Evolutionary conservation across 2,888 invertebrate genomes (phyloP).

Genomic region (Lepidonotus clava): DNA sequence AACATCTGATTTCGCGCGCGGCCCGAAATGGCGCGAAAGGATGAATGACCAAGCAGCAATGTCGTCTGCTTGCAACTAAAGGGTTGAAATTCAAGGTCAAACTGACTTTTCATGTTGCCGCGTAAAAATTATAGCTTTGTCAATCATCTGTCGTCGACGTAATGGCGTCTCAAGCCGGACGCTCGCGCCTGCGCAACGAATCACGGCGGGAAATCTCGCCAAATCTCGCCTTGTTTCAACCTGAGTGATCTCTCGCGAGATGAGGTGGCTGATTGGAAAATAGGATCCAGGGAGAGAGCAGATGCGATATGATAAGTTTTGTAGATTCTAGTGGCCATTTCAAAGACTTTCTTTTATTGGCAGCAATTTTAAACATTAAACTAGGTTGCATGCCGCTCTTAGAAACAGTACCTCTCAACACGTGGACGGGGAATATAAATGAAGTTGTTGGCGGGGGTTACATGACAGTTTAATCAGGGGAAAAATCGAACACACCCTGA

Average conservation of each 20-base stretch:
- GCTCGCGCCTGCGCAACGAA: constrained; percentile 18
- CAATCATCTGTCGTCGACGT: constrained; percentile 36
- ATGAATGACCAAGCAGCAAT: neutral
- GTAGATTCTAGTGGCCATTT: too few species aligned
- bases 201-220: constrained; percentile 14
- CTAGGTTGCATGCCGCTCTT: too few species aligned
- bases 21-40: neutral
- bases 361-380: too few species aligned
- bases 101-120: constrained; percentile 33
- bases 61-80: neutral
- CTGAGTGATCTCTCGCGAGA: constrained; percentile 26
- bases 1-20: constrained; percentile 11
- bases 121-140: constrained; percentile 49
- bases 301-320: too few species aligned
- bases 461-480: constrained; percentile 37
- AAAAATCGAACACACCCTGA: constrained; percentile 6
- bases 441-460: neutral
- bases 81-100: constrained; percentile 33
- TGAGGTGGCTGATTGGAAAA: too few species aligned
- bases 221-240: neutral
- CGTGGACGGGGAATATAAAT: neutral
- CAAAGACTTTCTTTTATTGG: too few species aligned
- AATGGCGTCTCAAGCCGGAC: neutral
- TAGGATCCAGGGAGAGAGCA: too few species aligned
- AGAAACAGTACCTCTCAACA: too few species aligned